These are phyloP conservation scores for Spodoptera litura DNA, from an alignment of 1,140 invertebrate species.

Conservation along the genomic window DNA sequence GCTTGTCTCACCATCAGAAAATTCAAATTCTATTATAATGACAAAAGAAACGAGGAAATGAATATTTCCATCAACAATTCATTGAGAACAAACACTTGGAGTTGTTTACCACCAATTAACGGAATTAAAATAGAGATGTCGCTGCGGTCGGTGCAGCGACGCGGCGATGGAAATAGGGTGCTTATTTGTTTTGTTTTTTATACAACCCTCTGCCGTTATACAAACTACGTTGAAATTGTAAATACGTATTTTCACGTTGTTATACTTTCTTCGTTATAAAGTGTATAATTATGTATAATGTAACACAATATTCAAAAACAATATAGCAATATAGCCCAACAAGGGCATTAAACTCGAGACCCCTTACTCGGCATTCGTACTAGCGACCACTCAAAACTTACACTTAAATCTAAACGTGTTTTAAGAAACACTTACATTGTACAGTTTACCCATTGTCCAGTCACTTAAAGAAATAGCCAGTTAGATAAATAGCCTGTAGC, in stretches of 20 bases:
- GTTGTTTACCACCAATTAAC: slow-evolving; percentile 33
- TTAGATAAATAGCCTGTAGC: slow-evolving; percentile 4
- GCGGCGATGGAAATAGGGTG: not conserved
- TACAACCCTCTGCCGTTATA: not conserved
- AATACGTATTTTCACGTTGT: no score
- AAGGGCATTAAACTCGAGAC: no score
- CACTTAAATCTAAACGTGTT: not conserved
- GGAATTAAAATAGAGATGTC: not conserved
- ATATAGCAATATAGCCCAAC: no score
- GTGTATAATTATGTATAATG: no score
- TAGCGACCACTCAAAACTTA: no score
- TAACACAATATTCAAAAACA: no score
- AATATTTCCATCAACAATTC: not conserved
- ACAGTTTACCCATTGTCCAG: not conserved
- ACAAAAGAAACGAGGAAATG: not conserved
- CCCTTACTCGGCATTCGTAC: no score
- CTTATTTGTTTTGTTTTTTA: not conserved
- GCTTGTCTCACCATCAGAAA: not conserved
- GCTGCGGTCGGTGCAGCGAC: no score
- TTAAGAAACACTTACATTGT: not conserved
- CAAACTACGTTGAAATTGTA: no score
- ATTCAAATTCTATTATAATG: not conserved
- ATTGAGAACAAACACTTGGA: slow-evolving; percentile 12
- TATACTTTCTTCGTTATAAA: no score
- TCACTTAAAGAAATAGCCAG: not conserved